phyloP scores from a whole-genome alignment of 2,888 invertebrate species.

The Oligia strigilis region DNA sequence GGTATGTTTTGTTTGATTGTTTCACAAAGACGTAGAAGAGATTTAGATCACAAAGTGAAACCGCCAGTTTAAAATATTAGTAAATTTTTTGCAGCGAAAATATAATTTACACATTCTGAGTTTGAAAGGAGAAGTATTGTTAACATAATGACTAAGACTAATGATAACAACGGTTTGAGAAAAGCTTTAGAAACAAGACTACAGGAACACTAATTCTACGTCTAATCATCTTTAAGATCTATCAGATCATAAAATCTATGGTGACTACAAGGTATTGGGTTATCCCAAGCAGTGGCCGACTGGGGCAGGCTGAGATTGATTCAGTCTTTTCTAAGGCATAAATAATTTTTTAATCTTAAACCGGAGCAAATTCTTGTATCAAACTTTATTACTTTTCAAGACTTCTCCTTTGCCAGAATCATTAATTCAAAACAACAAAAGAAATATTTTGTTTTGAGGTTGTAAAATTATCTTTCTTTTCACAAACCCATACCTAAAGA shows the following conservation, averaged over 20 bases:
- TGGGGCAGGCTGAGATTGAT: not conserved
- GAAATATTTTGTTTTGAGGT: slow-evolving; percentile 37
- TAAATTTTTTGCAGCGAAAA: not conserved
- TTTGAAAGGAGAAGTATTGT: slow-evolving; percentile 22
- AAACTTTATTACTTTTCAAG: not conserved
- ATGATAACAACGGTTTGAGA: slow-evolving; percentile 16
- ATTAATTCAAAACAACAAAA: slow-evolving; percentile 22
- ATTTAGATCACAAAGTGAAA: slow-evolving; percentile 11
- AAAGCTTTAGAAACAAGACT: not conserved
- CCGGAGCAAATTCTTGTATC: not conserved
- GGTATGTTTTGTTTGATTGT: slow-evolving; percentile 14
- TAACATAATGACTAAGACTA: slow-evolving; percentile 22
- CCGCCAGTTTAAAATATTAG: not conserved
- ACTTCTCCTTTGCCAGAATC: not conserved
- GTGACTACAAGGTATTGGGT: not conserved
- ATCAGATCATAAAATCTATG: not conserved
- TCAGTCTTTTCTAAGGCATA: too few species aligned
- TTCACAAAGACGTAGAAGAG: slow-evolving; percentile 8
- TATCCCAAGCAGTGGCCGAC: not conserved
- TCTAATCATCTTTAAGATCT: not conserved
- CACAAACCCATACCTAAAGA: not conserved
- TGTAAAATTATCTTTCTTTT: slow-evolving; percentile 18
- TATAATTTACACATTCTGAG: slow-evolving; percentile 9
- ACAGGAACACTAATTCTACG: not conserved
- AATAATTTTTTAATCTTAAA: not conserved